Percentiles rank a stretch among this genome's conserved stretches.
phyloP scores from a whole-genome alignment of 1,140 invertebrate species.

The Berghia stephanieae region DNA sequence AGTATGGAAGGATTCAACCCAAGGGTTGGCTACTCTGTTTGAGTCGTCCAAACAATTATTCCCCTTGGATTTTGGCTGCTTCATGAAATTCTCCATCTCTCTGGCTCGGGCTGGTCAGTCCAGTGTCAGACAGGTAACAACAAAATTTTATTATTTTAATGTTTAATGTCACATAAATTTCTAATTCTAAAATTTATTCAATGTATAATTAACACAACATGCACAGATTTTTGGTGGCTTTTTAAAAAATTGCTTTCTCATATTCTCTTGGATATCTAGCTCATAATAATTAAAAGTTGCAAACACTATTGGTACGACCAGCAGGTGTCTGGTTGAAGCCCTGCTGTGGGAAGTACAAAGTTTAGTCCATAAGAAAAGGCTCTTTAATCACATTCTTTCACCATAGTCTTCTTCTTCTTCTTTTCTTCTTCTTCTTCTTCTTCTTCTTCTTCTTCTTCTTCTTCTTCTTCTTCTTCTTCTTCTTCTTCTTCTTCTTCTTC shows the following conservation, averaged over 20 bases:
- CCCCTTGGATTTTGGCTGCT: constrained; percentile 48
- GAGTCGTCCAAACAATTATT: constrained; percentile 45
- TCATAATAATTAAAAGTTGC: too few relatives aligned
- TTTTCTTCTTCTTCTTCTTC: neutral
- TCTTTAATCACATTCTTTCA: too few relatives aligned
- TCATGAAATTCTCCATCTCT: constrained; percentile 46
- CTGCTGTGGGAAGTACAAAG: too few relatives aligned
- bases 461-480: neutral
- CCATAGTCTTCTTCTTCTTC: neutral
- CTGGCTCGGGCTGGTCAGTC: constrained; percentile 39
- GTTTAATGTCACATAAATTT: neutral
- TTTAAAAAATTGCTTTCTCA: too few relatives aligned
- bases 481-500: too few relatives aligned
- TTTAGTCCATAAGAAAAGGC: too few relatives aligned
- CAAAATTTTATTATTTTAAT: neutral
- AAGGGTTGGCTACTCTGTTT: constrained; percentile 47
- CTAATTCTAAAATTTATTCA: neutral
- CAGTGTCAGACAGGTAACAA: constrained; percentile 48
- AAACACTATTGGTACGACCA: too few relatives aligned
- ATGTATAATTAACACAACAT: neutral
- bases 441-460: neutral
- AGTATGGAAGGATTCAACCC: constrained; percentile 35
- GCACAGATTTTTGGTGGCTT: too few relatives aligned
- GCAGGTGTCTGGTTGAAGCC: too few relatives aligned
- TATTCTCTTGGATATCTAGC: too few relatives aligned